Evolutionary conservation across 2,797 vertebrate species (phyloP), one percentile per base, ranked within the genome.

Genomic region (Aselliscus stoliczkanus): DNA sequence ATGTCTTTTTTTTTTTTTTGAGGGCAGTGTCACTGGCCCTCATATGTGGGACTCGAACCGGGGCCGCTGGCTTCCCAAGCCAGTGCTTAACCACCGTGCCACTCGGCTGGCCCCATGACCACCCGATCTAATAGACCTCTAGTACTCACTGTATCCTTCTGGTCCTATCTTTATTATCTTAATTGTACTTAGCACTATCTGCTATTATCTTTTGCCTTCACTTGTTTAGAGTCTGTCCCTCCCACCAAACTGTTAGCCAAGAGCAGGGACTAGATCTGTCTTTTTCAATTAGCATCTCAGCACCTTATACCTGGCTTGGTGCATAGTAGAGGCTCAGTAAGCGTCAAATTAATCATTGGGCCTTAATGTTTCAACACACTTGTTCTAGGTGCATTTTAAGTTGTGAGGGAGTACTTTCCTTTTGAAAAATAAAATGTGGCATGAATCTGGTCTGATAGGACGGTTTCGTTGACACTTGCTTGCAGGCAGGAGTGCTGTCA

Each of bases 401-500:
- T 87, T 47, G 44, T 44, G 70, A 65, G 56, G 7, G 56, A 60
- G 7, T 29, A n/a, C 44, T 21, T 62, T 62, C 44, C 58, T 50
- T 73, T 54, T 37, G n/a, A 6, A 52, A 75, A 47, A 60, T 52
- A 18, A 44, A 77, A 5, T 4, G 12, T 42, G 50, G 23, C 1
- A 5, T 21, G 27, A 70, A 29, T 47, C 27, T 23, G 4, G 21
- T 47, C 13, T 17, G 2, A 3, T 0, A 25, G 29, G 47, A 50
- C 4, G 2, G 21, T 47, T 27, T 69, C 2, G 1, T 1, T 1
- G 8, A 15, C 21, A 7, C 21, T 13, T 4, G 17, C 52, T 11
- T 4, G 7, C 23, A n/a, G 73, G 70, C 37, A 5, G 21, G 39
- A 4, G 1, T 21, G 29, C 25, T 8, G 12, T 20, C 18, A 25